phyloP scores from a whole-genome alignment of 2,888 invertebrate species.

The Argyresthia albistria region DNA sequence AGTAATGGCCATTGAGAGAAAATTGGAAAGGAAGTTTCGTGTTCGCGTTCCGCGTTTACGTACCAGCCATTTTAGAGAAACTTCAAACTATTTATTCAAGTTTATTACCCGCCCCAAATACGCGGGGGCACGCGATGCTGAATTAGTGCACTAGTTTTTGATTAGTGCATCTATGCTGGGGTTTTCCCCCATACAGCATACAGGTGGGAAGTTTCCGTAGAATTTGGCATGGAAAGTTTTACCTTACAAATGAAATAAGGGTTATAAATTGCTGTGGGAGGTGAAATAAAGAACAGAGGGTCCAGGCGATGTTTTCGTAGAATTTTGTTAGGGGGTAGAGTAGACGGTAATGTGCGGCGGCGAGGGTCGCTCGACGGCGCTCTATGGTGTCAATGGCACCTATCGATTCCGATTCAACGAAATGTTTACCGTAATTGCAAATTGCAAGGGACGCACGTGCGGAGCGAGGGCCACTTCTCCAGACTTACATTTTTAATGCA shows the following conservation, averaged over 20 bases:
- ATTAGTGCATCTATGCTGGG: not conserved
- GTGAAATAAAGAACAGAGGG: constrained; percentile 44
- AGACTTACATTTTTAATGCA: constrained; percentile 20
- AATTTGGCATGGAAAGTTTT: constrained; percentile 1
- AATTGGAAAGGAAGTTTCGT: constrained; percentile 69
- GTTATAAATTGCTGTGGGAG: constrained; percentile 24
- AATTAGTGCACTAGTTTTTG: not conserved
- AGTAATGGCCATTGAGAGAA: constrained; percentile 70
- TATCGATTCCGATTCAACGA: constrained; percentile 63
- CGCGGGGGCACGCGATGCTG: not conserved
- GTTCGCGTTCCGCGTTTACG: constrained; percentile 45
- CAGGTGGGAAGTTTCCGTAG: not conserved
- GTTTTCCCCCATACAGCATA: not conserved
- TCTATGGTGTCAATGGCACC: constrained; percentile 64
- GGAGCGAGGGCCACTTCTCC: not conserved
- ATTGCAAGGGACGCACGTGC: constrained; percentile 20
- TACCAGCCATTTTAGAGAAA: constrained; percentile 30
- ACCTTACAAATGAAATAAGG: constrained; percentile 5
- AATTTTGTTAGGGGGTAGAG: constrained; percentile 43
- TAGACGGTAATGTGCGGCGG: constrained; percentile 42
- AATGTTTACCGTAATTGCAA: constrained; percentile 47
- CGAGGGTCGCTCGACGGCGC: constrained; percentile 52
- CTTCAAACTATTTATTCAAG: constrained; percentile 14
- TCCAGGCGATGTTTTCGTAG: constrained; percentile 47
- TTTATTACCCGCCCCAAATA: not conserved